Conservation (phyloP, 53 echinoderm and acorn worm species). For the Echinometra lucunter region DNA sequence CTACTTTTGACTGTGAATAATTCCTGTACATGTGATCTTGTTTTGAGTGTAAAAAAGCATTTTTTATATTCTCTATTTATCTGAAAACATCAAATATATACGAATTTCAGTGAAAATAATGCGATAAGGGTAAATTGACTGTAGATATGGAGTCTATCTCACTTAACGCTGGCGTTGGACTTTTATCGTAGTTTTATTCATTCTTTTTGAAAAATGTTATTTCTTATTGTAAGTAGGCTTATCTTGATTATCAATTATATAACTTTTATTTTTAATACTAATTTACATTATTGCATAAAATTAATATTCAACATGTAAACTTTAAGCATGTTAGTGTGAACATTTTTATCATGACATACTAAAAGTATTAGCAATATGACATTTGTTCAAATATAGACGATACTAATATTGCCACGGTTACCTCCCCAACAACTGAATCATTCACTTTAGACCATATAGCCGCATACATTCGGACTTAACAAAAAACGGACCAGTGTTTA, state of each 20-base stretch:
- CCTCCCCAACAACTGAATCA: background rate
- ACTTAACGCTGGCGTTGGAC: slow-evolving; percentile 64
- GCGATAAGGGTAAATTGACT: slow-evolving; percentile 38
- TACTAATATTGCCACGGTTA: background rate
- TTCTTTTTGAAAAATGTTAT: slow-evolving; percentile 20
- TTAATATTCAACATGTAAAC: slow-evolving; percentile 18
- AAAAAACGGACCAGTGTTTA: slow-evolving; percentile 14
- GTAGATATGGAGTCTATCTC: slow-evolving; percentile 32
- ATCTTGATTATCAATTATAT: background rate
- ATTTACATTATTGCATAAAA: background rate
- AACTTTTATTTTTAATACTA: slow-evolving; percentile 35
- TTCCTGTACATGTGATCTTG: slow-evolving; percentile 56
- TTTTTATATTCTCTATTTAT: slow-evolving; percentile 63
- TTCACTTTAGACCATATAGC: background rate
- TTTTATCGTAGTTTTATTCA: background rate
- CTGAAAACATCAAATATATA: slow-evolving; percentile 31
- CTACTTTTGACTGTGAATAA: slow-evolving; percentile 61
- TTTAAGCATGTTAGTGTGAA: slow-evolving; percentile 10
- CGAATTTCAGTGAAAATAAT: background rate
- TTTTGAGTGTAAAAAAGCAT: slow-evolving; percentile 48
- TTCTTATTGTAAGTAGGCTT: slow-evolving; percentile 15
- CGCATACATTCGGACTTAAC: background rate
- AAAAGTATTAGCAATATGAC: slow-evolving; percentile 44
- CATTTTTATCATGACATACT: background rate
- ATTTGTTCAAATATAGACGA: slow-evolving; percentile 11